phyloP scores from a whole-genome alignment of 2,113 vertebrate genomes.

The Micronycteris hirsuta region DNA sequence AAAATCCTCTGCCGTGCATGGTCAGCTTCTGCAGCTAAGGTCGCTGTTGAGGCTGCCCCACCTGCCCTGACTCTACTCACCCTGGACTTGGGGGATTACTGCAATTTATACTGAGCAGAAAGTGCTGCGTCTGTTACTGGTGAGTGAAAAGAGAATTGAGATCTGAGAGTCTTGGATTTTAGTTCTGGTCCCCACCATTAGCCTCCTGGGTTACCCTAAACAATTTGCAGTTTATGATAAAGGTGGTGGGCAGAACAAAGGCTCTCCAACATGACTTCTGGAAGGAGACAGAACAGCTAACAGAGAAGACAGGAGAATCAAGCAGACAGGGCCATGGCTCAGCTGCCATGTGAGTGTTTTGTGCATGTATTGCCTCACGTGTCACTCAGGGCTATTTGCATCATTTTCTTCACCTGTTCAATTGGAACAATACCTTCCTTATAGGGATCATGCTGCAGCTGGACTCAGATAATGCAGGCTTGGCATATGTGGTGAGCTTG shows the following conservation, averaged over 20 bases:
- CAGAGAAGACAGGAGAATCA: neutral
- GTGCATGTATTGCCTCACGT: neutral
- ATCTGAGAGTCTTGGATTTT: neutral
- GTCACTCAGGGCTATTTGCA: neutral
- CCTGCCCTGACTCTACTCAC: neutral
- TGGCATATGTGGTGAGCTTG: neutral
- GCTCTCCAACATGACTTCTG: neutral
- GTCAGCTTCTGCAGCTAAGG: neutral
- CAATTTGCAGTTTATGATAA: neutral
- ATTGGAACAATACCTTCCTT: neutral
- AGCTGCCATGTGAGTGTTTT: neutral
- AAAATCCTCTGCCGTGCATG: neutral
- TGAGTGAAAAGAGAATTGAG: neutral
- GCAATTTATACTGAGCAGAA: neutral
- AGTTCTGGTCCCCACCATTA: neutral
- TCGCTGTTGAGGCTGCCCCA: neutral
- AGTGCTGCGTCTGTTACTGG: neutral
- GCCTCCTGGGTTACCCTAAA: neutral
- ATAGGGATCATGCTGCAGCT: neutral
- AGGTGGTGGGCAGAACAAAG: neutral
- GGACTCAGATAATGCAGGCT: neutral
- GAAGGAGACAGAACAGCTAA: neutral
- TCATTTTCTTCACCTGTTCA: neutral
- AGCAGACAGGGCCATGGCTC: neutral
- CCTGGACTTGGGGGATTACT: neutral